Evolutionary conservation across 2,113 vertebrate species (phyloP), one percentile per base, ranked within the genome.

Genomic region (Brachyhypopomus occidentalis): DNA sequence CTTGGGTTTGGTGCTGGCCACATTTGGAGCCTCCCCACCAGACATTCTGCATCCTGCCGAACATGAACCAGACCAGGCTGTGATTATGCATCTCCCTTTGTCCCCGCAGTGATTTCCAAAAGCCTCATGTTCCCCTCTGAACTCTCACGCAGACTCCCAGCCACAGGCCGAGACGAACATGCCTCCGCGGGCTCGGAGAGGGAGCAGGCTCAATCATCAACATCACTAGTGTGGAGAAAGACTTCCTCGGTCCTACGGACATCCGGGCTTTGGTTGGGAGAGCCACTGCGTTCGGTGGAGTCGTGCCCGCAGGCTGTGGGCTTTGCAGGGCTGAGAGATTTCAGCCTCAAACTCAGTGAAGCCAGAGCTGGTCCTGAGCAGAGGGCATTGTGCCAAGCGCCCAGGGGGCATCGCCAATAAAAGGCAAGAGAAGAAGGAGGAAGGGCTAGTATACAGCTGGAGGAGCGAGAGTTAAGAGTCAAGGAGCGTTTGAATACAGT

Each of bases 351-450:
- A 84, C 59, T 56, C 78, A 79, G 48, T n/a, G 41, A 66, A 80
- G 73, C 76, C 56, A 62, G 64, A 62, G 75, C 75, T 52, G 67
- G 66, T 78, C 69, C 60, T 71, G 63, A 76, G 67, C 56, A 67
- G 45, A 83, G 60, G 86, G 83, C 84, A 34, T 60, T 9, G 48
- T 75, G 87, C 81, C 85, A 86, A 79, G 23, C 64, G 75, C 84
- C 78, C 23, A 59, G 56, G 67, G 77, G 81, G 78, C 78, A 72
- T 79, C 72, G 75, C 81, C 30, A 36, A 63, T 72, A 74, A 59
- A 73, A 85, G 80, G 30, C 38, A 78, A 80, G n/a, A 56, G 62
- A 59, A 30, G 25, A 69, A 45, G 19, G 6, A 79, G 45, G 36
- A 12, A 56, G 48, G 73, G 77, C 16, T 41, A 64, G 27, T 45